Percentiles rank a stretch among this genome's conserved stretches.
Conservation (phyloP, 2,797 vertebrate genomes). For the Eulemur rubriventer region DNA sequence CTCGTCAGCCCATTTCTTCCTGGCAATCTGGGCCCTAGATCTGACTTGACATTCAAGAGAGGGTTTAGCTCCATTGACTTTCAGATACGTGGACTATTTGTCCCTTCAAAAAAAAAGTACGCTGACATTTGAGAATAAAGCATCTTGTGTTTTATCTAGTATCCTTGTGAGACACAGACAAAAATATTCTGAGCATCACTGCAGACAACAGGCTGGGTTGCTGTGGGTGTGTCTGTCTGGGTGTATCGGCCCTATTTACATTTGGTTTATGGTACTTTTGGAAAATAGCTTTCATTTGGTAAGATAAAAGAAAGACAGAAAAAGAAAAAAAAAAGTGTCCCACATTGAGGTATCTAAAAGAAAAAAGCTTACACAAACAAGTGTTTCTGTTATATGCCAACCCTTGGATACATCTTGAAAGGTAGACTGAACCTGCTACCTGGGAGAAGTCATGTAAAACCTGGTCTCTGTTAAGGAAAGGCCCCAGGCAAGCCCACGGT, state of each 20-base stretch:
- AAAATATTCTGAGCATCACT: neutral
- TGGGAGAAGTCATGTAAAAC: neutral
- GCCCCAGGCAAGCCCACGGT: accelerated
- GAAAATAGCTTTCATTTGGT: neutral
- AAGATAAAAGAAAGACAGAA: neutral
- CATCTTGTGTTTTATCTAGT: neutral
- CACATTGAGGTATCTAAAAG: neutral
- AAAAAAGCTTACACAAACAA: neutral
- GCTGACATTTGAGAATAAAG: neutral
- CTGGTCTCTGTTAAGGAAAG: neutral
- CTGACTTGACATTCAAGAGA: neutral
- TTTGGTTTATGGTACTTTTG: neutral
- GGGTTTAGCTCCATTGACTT: too few relatives aligned
- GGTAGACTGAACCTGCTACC: neutral
- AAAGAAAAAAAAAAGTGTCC: neutral
- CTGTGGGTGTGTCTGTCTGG: neutral
- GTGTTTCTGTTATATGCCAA: accelerated
- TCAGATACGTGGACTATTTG: neutral
- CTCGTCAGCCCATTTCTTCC: neutral
- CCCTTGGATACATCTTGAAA: neutral
- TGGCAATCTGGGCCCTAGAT: neutral
- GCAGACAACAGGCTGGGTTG: accelerated
- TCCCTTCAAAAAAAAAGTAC: neutral
- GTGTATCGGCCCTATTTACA: neutral
- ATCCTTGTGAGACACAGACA: neutral